These are phyloP conservation scores for Chelon labrosus DNA, from an alignment of 2,797 vertebrate species.

Conservation along the genomic window DNA sequence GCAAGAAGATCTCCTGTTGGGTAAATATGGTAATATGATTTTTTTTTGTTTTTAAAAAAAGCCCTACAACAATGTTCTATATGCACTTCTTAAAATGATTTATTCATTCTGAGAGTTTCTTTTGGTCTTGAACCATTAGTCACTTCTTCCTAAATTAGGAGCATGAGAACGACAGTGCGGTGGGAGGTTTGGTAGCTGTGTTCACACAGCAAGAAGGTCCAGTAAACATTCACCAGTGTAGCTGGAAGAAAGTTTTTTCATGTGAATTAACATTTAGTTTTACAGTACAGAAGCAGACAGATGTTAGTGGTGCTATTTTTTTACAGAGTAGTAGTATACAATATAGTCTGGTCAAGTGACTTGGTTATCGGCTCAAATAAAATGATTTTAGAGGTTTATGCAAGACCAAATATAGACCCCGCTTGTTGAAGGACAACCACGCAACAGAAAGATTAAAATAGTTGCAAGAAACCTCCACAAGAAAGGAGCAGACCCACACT, in stretches of 20 bases:
- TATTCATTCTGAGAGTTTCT: constrained; percentile 6
- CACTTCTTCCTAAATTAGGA: background rate
- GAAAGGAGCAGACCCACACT: constrained; percentile 22
- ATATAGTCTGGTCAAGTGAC: background rate
- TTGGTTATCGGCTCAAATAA: background rate
- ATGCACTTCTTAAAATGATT: background rate
- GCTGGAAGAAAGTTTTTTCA: background rate
- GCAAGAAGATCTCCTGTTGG: background rate
- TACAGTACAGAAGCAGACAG: background rate
- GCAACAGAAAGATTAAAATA: background rate
- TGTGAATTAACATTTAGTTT: background rate
- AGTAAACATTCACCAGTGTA: constrained; percentile 19
- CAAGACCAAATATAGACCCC: background rate
- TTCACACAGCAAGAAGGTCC: constrained; percentile 12
- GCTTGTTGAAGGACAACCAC: background rate
- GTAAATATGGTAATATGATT: no score
- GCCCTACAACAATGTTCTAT: no score
- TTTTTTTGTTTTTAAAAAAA: no score
- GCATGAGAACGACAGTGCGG: constrained; percentile 11
- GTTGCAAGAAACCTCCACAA: background rate
- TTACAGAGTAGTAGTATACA: no score
- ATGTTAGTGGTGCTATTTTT: background rate
- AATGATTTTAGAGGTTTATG: background rate
- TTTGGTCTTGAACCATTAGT: constrained; percentile 1
- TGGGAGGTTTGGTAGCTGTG: constrained; percentile 20